These are phyloP conservation scores for Limnephilus lunatus DNA, from an alignment of 2,888 invertebrate species.

Conservation along the genomic window DNA sequence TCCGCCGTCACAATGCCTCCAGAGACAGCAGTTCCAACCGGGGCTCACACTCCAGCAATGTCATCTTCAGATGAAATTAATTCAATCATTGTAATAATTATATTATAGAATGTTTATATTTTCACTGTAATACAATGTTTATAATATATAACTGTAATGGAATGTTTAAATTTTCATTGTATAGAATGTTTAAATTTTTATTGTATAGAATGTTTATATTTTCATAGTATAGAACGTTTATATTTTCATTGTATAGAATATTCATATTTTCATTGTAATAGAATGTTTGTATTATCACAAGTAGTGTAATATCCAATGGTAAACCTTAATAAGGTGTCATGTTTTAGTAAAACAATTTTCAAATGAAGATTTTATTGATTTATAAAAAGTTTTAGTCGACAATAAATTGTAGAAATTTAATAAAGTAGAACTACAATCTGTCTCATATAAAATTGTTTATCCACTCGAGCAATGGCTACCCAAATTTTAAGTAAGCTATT, in stretches of 20 bases:
- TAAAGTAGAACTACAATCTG: neutral
- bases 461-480: too few relatives aligned
- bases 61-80: conserved; percentile 76
- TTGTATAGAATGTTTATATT: neutral
- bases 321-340: neutral
- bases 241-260: neutral
- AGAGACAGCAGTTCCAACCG: conserved; percentile 75
- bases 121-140: neutral
- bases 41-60: conserved; percentile 76
- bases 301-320: too few relatives aligned
- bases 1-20: conserved; percentile 79
- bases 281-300: neutral
- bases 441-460: too few relatives aligned
- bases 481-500: too few relatives aligned
- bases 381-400: neutral
- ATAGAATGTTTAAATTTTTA: neutral
- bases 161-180: neutral
- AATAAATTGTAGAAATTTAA: neutral
- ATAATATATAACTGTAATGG: neutral
- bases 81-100: neutral
- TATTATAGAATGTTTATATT: neutral
- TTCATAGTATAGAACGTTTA: neutral
- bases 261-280: neutral
- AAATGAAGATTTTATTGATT: neutral
- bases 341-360: neutral